Evolutionary conservation across 2,888 invertebrate species (phyloP).

Genomic region (Rotaria magnacalcarata): DNA sequence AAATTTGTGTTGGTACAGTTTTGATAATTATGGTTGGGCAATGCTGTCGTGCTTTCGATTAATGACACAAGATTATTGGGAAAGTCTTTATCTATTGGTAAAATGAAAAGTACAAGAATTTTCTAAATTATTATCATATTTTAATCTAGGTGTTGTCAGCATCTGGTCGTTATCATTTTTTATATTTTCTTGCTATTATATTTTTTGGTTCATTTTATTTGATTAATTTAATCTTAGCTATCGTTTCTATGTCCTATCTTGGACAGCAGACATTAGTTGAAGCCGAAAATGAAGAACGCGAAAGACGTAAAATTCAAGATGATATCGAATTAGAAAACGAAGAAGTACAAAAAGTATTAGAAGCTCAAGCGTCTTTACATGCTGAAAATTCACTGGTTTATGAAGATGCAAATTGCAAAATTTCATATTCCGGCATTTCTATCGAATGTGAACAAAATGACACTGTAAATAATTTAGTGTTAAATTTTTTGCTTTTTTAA

Average conservation of each 20-base stretch:
- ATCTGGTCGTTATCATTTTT: constrained; percentile 92
- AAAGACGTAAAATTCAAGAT: constrained; percentile 83
- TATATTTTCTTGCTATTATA: constrained; percentile 96
- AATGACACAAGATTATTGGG: constrained; percentile 99
- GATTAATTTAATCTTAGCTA: constrained; percentile 46
- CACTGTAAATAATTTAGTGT: background rate
- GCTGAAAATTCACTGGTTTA: background rate
- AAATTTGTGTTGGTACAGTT: background rate
- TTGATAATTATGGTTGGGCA: constrained; percentile 71
- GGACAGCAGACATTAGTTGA: constrained; percentile 95
- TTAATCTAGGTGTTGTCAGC: constrained; percentile 73
- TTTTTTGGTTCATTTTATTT: constrained; percentile 70
- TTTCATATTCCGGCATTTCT: background rate
- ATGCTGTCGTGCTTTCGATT: constrained; percentile 90
- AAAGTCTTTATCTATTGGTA: constrained; percentile 91
- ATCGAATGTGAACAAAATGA: background rate
- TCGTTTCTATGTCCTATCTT: constrained; percentile 76
- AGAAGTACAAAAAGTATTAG: background rate
- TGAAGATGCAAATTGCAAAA: background rate
- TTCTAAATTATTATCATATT: background rate
- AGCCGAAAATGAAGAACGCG: constrained; percentile 92
- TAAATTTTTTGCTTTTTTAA: background rate
- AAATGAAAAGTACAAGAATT: constrained; percentile 48
- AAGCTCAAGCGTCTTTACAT: background rate
- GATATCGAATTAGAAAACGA: background rate